Base-by-base conservation (phyloP, 2,113 vertebrate species). In the Chitala chitala region DNA sequence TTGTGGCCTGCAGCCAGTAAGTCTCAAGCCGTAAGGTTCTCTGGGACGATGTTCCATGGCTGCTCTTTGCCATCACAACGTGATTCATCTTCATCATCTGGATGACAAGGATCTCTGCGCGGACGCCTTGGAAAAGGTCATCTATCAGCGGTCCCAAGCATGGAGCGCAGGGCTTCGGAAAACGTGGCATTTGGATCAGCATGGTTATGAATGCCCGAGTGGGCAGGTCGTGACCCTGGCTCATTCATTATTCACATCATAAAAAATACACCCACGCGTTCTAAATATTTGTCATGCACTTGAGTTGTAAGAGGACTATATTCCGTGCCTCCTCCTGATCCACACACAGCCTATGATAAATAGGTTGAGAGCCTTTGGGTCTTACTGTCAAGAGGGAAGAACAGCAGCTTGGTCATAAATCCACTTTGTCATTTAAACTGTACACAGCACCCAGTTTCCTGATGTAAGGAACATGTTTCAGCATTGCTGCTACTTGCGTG, bases 31-130 rank as follows among this genome's bases (percentile, higher is more conserved):
- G 54, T 26, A 38, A 2, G 13, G 15, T 31, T 20, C 42, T 12
- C 17, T 15, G 26, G 29, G 40, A 26, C 71, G 7, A 2, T 2
- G 26, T 22, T 44, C n/a, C 50, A 33, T 33, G 29, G 13, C 29
- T 8, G 63, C 64, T n/a, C 36, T 71, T 9, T 13, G 10, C 50
- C 13, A 6, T 29, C 46, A 54, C 50, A 51, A 17, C 15, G 48
- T 38, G 22, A 71, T 76, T 59, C 31, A 61, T 72, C 75, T 54
- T 54, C 15, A 44, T 76, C 75, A 65, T 55, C 7, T n/a, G 48
- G 46, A 56, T 72, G 69, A 76, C 69, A 65, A 33, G n/a, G 58
- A 72, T 71, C 44, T 54, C 56, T 48, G 31, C 24, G 20, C 15
- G 9, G 58, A 38, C 10, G 8, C 58, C 22, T 3, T 22, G 9